Conservation (phyloP, 2,113 vertebrate genomes). For the Sylvilagus bachmani region DNA sequence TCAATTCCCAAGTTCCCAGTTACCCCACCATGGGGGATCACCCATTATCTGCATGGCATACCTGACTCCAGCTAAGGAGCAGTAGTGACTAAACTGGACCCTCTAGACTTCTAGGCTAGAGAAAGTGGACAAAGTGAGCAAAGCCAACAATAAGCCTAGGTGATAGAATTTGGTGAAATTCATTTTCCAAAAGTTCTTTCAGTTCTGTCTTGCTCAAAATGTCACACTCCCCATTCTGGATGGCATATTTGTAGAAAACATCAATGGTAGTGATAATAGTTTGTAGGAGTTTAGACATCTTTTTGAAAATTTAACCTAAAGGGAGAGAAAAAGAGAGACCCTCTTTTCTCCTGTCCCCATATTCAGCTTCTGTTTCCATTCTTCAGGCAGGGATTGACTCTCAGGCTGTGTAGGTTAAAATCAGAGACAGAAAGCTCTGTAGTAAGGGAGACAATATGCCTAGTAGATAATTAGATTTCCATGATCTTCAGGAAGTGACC, state of each 20-base stretch:
- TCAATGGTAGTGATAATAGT: conserved; percentile 81
- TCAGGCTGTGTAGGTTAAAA: neutral
- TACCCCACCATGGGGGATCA: neutral
- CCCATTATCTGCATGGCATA: neutral
- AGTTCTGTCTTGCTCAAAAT: conserved; percentile 78
- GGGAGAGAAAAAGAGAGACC: neutral
- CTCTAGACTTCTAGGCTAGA: conserved; percentile 24
- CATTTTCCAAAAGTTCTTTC: conserved; percentile 83
- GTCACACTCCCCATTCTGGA: conserved; percentile 58
- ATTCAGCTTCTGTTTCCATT: conserved; percentile 44
- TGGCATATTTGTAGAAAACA: conserved; percentile 79
- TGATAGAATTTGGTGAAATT: conserved; percentile 79
- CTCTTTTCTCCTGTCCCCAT: neutral
- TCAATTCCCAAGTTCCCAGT: neutral
- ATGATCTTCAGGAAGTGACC: conserved; percentile 20
- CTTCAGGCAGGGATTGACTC: neutral
- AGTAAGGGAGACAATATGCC: neutral
- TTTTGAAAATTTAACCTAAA: conserved; percentile 76
- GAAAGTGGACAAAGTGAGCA: neutral
- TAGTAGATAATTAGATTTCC: neutral
- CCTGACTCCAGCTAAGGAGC: neutral
- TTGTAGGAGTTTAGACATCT: conserved; percentile 86
- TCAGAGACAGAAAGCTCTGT: conserved; percentile 8
- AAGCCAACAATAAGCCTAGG: neutral
- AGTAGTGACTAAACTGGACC: neutral